Base-by-base conservation (phyloP, 2,113 vertebrate species). In the Trogon surrucura region DNA sequence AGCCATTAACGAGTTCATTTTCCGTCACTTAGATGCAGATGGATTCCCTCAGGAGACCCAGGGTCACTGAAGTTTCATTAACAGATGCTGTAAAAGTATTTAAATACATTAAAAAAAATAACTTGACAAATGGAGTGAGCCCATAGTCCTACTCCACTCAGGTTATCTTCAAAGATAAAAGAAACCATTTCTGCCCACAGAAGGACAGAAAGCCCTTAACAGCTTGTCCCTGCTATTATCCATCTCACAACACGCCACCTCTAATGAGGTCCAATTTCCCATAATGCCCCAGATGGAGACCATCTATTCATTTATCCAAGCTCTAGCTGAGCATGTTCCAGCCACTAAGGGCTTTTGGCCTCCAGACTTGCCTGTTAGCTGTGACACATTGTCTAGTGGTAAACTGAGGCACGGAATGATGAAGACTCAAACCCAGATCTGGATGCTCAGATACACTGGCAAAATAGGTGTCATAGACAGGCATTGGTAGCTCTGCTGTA, bases 1-100 rank as follows among this genome's bases (percentile, higher is more conserved):
- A 36, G 93, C 91, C 92, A 97, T 96, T 97, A 96, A 91, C 19
- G 34, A 97, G 95, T 96, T 97, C 96, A 96, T 97, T 97, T 97
- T 93, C 96, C 94, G 82, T 94, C 95, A 93, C 92, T 97, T 93
- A 95, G 78, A 95, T 83, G 89, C 60, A 87, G 95, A 96, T 92
- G 77, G 95, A 96, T 95, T 96, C 93, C 64, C 80, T 47, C 78
- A 85, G 85, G 80, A 95, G 72, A 91, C 54, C 61, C 38, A 16
- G 87, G 89, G 96, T 96, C 94, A 96, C 94, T 10, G 1, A 84
- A 95, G 73, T 93, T 96, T 96, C 88, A 96, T 96, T 96, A 97
- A 96, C 77, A 80, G 84, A 36, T 66, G 56, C 91, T 41, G 65
- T 69, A 81, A 87, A 95, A 75, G 86, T 92, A 91, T 94, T 97